Evolutionary conservation across 37 sponge, comb jelly and placozoan genomes (phyloP).

Genomic region (Halisarca cf. caerulea): DNA sequence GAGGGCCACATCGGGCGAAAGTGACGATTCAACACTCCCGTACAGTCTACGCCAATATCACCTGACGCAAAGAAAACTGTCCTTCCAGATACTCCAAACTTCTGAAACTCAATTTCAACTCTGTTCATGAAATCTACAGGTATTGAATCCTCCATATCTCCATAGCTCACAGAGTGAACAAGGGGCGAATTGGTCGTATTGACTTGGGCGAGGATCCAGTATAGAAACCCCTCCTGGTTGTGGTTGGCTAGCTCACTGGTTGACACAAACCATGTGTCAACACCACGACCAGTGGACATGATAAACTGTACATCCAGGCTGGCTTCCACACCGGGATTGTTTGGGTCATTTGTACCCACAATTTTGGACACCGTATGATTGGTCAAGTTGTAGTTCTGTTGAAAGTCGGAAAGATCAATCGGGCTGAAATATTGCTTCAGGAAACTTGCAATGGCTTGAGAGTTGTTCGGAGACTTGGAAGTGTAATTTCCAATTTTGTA

Average conservation of each 20-base stretch:
- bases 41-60: slow-evolving; percentile 72
- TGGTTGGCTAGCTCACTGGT: slow-evolving; percentile 59
- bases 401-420: slow-evolving; percentile 74
- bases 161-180: slow-evolving; percentile 93
- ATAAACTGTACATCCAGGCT: slow-evolving; percentile 93
- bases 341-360: slow-evolving; percentile 54
- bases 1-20: slow-evolving; percentile 82
- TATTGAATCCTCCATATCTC: slow-evolving; percentile 69
- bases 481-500: slow-evolving; percentile 78
- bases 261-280: slow-evolving; percentile 76
- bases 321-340: slow-evolving; percentile 78
- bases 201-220: slow-evolving; percentile 75
- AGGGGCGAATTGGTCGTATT: slow-evolving; percentile 76
- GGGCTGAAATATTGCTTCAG: slow-evolving; percentile 84
- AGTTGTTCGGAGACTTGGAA: slow-evolving; percentile 54
- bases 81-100: slow-evolving; percentile 86
- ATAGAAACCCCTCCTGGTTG: slow-evolving; percentile 87
- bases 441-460: slow-evolving; percentile 89
- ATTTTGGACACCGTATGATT: slow-evolving; percentile 51
- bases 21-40: neutral
- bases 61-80: slow-evolving; percentile 86
- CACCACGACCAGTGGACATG: slow-evolving; percentile 60
- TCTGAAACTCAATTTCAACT: slow-evolving; percentile 85
- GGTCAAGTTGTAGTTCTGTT: slow-evolving; percentile 59
- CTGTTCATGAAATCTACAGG: slow-evolving; percentile 56